Percentiles rank a stretch among this genome's conserved stretches.
Evolutionary conservation across 2,797 vertebrate species (phyloP).

Genomic region (Periophthalmus magnuspinnatus): DNA sequence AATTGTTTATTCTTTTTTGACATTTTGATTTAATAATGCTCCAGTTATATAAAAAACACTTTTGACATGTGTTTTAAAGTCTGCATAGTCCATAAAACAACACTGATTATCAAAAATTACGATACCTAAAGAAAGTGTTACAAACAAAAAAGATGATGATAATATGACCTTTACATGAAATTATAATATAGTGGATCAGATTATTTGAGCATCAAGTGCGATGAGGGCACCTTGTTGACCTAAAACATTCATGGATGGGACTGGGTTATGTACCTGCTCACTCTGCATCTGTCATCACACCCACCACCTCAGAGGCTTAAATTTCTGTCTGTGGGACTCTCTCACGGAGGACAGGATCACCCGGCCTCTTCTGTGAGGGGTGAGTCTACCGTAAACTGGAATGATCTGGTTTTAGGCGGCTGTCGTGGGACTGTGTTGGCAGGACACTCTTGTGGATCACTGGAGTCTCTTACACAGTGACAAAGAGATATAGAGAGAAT

Average conservation of each 20-base stretch:
- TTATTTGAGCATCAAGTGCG: no score
- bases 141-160: no score
- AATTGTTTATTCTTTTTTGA: no score
- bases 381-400: conserved; percentile 64
- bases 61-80: no score
- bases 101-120: no score
- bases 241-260: neutral
- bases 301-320: conserved; percentile 22
- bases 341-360: conserved; percentile 31
- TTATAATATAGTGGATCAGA: no score
- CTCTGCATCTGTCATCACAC: conserved; percentile 29
- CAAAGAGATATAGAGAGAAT: conserved; percentile 42
- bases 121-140: no score
- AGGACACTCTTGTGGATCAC: conserved; percentile 62
- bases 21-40: no score
- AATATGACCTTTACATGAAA: no score
- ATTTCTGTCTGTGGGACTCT: conserved; percentile 37
- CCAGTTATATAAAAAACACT: no score
- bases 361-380: conserved; percentile 26
- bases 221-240: neutral
- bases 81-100: no score
- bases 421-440: conserved; percentile 64
- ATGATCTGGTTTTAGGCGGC: conserved; percentile 71
- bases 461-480: conserved; percentile 37
- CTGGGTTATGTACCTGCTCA: conserved; percentile 6